phyloP scores from a whole-genome alignment of 2,888 invertebrate genomes.

The Drosophila limbata region DNA sequence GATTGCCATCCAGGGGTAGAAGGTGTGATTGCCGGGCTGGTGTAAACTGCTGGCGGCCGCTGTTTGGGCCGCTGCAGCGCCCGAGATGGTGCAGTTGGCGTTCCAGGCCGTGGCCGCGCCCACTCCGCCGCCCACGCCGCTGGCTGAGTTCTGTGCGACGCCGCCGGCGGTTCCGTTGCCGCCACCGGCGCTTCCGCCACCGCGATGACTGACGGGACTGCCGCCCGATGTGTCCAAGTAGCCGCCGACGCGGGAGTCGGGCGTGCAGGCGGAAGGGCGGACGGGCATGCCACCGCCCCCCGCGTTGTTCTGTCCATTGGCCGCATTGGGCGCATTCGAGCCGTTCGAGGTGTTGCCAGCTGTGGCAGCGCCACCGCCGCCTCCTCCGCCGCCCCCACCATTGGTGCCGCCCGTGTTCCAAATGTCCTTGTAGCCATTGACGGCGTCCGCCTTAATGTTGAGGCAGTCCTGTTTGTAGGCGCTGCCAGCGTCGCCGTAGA shows the following conservation, averaged over 20 bases:
- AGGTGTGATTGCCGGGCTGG: slow-evolving; percentile 95
- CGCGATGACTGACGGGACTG: slow-evolving; percentile 90
- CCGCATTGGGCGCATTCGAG: slow-evolving; percentile 80
- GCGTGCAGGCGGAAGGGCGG: slow-evolving; percentile 95
- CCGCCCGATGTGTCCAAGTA: slow-evolving; percentile 92
- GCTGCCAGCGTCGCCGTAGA: slow-evolving; percentile 84
- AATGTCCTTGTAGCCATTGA: slow-evolving; percentile 88
- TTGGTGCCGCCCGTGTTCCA: slow-evolving; percentile 86
- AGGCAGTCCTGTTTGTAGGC: slow-evolving; percentile 91
- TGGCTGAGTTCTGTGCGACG: slow-evolving; percentile 89
- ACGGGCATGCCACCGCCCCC: slow-evolving; percentile 86
- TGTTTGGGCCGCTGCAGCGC: slow-evolving; percentile 92
- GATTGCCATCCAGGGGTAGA: slow-evolving; percentile 99
- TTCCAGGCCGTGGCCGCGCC: slow-evolving; percentile 91
- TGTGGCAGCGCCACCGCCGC: slow-evolving; percentile 87
- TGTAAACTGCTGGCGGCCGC: slow-evolving; percentile 94
- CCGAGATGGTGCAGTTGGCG: slow-evolving; percentile 93
- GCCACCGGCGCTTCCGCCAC: slow-evolving; percentile 88
- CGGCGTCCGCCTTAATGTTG: slow-evolving; percentile 86
- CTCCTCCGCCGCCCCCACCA: slow-evolving; percentile 87
- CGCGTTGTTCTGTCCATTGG: slow-evolving; percentile 87
- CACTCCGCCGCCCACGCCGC: slow-evolving; percentile 87
- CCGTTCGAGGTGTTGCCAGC: slow-evolving; percentile 83
- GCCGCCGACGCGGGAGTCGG: slow-evolving; percentile 92
- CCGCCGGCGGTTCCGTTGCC: slow-evolving; percentile 84